Evolutionary conservation across 2,888 invertebrate species (phyloP), one percentile per base, ranked within the genome.

Genomic region (Dicyrtomina minuta): DNA sequence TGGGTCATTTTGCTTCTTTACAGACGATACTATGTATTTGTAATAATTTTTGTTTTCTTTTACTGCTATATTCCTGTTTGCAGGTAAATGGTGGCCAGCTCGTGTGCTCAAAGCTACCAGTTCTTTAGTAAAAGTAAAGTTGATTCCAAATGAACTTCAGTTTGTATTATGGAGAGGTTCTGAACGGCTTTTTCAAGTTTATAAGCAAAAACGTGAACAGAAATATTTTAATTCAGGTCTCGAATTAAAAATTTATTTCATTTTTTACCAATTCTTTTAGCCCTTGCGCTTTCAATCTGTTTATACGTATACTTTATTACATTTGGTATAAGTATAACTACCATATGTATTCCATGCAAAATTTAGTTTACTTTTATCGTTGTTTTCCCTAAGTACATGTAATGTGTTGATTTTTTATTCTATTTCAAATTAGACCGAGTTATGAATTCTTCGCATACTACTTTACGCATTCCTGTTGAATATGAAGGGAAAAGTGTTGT

Each of bases 131-230:
- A 88, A 91, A 79, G 90, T 96, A 83, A 86, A 87, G 79, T 95
- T 94, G 81, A 87, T 90, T 51, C 87, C 87, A 0, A 88, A 90
- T 75, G 86, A 87, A 56, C 85, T 90, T 12, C 86, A 86, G 0
- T 96, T 97, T 83, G 95, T 96, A 96, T 91, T 98, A 70, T 98
- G 96, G 83, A 85, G 96, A 61, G 98, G 97, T 0, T 96, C 95
- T 0, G 89, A 92, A 0, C 86, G 96, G 46, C 85, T 97, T 2
- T 87, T 84, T 44, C 86, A 86, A 2, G 78, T 82, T 15, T 66
- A 70, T 44, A 65, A 71, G 26, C 55, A 53, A 10, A 20, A 26
- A 5, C 26, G n/a, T 15, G 4, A 41, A 41, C 10, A 41, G 13
- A 41, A 15, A 22, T 27, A 27, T 6, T 20, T 24, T 24, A 27